Evolutionary conservation across 2,888 invertebrate genomes (phyloP), one percentile per base, ranked within the genome.

Genomic region (Brachylomia viminalis): DNA sequence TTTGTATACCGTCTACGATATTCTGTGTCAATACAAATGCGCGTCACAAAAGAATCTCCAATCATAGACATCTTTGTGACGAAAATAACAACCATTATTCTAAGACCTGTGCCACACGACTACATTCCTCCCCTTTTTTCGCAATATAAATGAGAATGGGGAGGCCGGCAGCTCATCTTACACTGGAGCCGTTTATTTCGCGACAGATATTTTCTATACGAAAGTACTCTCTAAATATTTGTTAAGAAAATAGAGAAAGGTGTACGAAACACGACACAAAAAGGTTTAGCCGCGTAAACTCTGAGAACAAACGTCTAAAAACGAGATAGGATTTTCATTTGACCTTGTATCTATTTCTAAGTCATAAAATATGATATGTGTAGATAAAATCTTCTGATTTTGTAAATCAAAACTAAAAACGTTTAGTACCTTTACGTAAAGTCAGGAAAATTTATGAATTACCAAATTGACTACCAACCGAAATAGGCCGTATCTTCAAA

Each of bases 1-100:
- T 75, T 73, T 86, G 75, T 78, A 80, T 84, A 74, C 49, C 54
- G 33, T 72, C 65, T 67, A 77, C 64, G 7, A 84, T 83, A 84
- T 83, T 83, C 73, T 78, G 58, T 72, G 84, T 77, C 83, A 84
- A 84, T 74, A 83, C 78, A 85, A 82, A 79, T 77, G 82, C 66
- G 68, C 59, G 75, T 76, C 78, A 82, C 86, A 86, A 86, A 86
- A 76, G 85, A 85, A 83, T 85, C 78, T 83, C 78, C 85, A 83
- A 86, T 87, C 86, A 85, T 86, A 85, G 79, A 77, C 83, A 84
- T 85, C 82, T 79, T 83, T 86, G 80, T 79, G 77, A 65, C 65
- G 70, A 72, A 83, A 86, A 81, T 77, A 77, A 80, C 77, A 66
- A 62, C 85, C 79, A 77, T 71, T 79, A 54, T 59, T 64, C 30